Percentiles rank a stretch among this genome's conserved stretches.
Conservation (phyloP, 2,797 vertebrate genomes). For the Lepidocolaptes lacrymiger region DNA sequence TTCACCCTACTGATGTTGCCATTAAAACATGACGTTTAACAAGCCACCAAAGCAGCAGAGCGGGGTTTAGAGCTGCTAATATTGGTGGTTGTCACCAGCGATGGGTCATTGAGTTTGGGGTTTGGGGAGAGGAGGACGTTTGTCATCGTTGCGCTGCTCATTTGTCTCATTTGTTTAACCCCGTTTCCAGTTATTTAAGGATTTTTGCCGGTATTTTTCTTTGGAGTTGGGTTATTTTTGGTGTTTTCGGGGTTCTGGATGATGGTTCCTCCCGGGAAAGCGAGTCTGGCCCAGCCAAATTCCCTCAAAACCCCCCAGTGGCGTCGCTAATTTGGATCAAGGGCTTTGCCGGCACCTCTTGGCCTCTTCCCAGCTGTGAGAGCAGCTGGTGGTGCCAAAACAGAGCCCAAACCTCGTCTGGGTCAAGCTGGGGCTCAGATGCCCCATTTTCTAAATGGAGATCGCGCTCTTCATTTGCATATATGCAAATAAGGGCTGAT, state of each 20-base stretch:
- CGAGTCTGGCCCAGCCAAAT: not conserved
- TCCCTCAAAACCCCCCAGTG: fast-evolving
- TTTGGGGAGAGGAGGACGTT: not conserved
- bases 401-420: fast-evolving
- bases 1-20: conserved; percentile 44
- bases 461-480: conserved; percentile 33
- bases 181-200: not conserved
- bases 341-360: not conserved
- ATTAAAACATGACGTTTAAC: conserved; percentile 43
- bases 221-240: not conserved
- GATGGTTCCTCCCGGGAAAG: not conserved
- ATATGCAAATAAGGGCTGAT: conserved; percentile 54
- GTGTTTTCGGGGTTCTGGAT: fast-evolving
- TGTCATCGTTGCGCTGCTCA: fast-evolving
- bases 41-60: not conserved
- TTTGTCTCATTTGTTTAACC: not conserved
- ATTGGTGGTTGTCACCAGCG: not conserved
- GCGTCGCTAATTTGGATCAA: fast-evolving
- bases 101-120: not conserved
- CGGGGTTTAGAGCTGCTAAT: not conserved
- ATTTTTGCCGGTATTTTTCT: not conserved
- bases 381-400: not conserved
- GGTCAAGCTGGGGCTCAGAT: not conserved
- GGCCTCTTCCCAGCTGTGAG: conserved; percentile 9
- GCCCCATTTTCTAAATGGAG: not conserved